Evolutionary conservation across 2,113 vertebrate genomes (phyloP), one percentile per base, ranked within the genome.

Genomic region (Festucalex cinctus): DNA sequence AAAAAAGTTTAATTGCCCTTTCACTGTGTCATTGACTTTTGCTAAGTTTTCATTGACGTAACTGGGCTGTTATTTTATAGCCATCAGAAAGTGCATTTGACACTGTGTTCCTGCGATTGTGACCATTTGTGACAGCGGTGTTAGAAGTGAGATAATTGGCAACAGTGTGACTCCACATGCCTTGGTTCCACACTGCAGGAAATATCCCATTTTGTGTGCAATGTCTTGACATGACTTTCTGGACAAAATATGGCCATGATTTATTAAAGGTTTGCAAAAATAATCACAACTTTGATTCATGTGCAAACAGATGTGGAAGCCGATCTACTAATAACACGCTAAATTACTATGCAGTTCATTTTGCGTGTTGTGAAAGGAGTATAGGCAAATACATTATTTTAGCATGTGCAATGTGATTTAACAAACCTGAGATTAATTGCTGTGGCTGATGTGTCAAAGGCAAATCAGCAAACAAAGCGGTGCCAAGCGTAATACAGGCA

Each of bases 121-220:
- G 60, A 61, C 49, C 44, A 63, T 64, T 46, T 62, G 68, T 76
- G 72, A 83, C 67, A 63, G 70, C 43, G 63, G 32, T 37, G 8
- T n/a, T 64, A 44, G 62, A 77, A 74, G 54, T 72, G 74, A 68
- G 70, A 79, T 87, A 85, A 87, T 86, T 89, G 84, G 83, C 74
- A 84, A 81, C 78, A 77, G 78, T 36, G 71, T 37, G 81, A 79
- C 72, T 77, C 62, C 56, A 6, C 13, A 32, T 12, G 12, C 36
- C 62, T 3, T 49, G 24, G 68, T 80, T 61, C 62, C 13, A 8
- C 79, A 57, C 69, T 62, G 56, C 70, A 51, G 71, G 74, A 71
- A 24, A 73, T 66, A 59, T 82, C 66, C 71, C 65, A 74, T 68
- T 79, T 87, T 77, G 81, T 66, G 65, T 9, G 12, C 77, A 3